These are phyloP conservation scores for Tribolium freemani DNA, from an alignment of 2,888 invertebrate genomes.

Conservation along the genomic window DNA sequence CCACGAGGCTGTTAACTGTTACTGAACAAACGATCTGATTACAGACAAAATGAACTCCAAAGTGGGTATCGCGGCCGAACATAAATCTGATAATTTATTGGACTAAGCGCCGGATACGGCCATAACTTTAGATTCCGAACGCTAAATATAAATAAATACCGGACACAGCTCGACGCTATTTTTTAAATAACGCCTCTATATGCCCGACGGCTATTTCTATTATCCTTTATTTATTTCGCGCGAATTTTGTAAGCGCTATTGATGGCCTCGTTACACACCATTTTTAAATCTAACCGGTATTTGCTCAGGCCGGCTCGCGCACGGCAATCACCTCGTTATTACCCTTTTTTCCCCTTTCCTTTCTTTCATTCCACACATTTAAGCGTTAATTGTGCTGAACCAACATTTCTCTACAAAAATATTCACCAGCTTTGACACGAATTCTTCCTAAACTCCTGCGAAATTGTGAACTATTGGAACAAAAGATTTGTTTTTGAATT, in stretches of 20 bases:
- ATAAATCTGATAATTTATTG: conserved; percentile 56
- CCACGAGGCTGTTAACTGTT: conserved; percentile 54
- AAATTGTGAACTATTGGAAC: no score
- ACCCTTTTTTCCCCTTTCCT: not conserved
- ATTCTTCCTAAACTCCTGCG: no score
- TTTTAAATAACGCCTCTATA: conserved; percentile 21
- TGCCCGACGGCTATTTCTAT: conserved; percentile 38
- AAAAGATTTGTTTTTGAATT: no score
- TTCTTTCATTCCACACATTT: not conserved
- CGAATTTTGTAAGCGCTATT: conserved; percentile 25
- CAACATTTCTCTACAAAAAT: not conserved
- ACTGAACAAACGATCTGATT: conserved; percentile 59
- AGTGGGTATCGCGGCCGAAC: conserved; percentile 51
- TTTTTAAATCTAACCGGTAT: not conserved
- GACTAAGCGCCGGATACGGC: conserved; percentile 46
- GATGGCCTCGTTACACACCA: conserved; percentile 17
- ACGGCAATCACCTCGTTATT: not conserved
- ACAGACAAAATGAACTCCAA: conserved; percentile 51
- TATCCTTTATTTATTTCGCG: conserved; percentile 40
- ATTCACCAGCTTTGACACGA: no score
- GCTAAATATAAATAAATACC: conserved; percentile 47
- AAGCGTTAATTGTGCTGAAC: not conserved
- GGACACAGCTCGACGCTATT: conserved; percentile 19
- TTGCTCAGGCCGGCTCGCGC: not conserved
- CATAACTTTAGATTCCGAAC: conserved; percentile 50